A percentile compares a stretch with the other conserved stretches of the same genome.
Evolutionary conservation across 2,113 vertebrate species (phyloP).

Genomic region (Romanogobio albipinnatus): DNA sequence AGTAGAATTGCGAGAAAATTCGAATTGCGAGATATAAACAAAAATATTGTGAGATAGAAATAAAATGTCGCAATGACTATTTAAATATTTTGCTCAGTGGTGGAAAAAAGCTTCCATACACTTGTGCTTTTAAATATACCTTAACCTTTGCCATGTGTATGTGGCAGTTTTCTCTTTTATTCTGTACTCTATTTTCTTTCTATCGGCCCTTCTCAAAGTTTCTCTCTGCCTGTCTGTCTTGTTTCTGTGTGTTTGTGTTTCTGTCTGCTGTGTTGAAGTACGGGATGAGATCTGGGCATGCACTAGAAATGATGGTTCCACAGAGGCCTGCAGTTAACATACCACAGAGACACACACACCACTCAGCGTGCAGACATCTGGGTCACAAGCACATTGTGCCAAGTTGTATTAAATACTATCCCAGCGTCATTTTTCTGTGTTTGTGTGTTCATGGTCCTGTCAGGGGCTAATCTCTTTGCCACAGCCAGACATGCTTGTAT

Average conservation of each 20-base stretch:
- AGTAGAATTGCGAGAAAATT: too few relatives aligned
- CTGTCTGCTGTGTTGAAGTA: slow-evolving; percentile 18
- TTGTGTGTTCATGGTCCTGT: not conserved
- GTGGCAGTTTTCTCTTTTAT: not conserved
- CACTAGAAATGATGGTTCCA: slow-evolving; percentile 25
- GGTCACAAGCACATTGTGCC: slow-evolving; percentile 32
- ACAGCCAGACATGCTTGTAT: slow-evolving; percentile 8
- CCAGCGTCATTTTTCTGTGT: not conserved
- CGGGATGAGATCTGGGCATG: slow-evolving; percentile 18
- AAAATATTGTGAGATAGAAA: too few relatives aligned
- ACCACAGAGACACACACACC: slow-evolving; percentile 31
- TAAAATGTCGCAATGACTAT: too few relatives aligned
- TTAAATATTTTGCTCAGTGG: too few relatives aligned
- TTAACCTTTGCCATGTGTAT: not conserved
- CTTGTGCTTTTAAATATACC: not conserved
- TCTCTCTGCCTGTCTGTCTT: slow-evolving; percentile 25
- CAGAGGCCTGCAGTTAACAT: slow-evolving; percentile 41
- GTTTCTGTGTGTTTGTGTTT: slow-evolving; percentile 27
- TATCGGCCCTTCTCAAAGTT: not conserved
- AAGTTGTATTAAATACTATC: slow-evolving; percentile 34
- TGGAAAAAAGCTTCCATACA: too few relatives aligned
- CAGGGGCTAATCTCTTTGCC: not conserved
- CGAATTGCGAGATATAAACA: too few relatives aligned
- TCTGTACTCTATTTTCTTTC: not conserved
- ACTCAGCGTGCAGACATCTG: slow-evolving; percentile 41